Conservation (phyloP, 2,888 invertebrate species). For the Philonicus albiceps region DNA sequence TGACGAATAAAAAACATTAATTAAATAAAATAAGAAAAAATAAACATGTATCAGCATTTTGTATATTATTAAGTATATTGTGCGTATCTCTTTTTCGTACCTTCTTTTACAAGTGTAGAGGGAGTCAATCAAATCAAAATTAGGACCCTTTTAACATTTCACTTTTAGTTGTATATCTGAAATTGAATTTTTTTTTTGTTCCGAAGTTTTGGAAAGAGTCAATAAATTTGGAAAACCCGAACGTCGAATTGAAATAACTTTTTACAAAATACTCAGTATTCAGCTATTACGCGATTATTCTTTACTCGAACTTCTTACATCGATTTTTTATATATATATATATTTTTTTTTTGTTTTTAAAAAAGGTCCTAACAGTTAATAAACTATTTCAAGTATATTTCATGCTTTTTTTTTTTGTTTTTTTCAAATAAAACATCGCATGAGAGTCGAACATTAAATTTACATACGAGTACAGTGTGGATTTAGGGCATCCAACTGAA, state of each 20-base stretch:
- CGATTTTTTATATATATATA: neutral
- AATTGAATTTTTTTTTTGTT: neutral
- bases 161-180: neutral
- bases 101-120: neutral
- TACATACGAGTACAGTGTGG: neutral
- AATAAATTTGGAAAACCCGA: neutral
- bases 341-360: too few relatives aligned
- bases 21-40: neutral
- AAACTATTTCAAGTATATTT: neutral
- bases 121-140: neutral
- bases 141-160: neutral
- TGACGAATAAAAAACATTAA: neutral
- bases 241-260: neutral
- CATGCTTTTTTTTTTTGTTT: neutral
- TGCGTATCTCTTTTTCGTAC: neutral
- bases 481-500: neutral
- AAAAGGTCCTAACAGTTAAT: neutral
- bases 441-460: neutral
- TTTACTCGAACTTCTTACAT: neutral
- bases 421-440: neutral
- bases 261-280: neutral
- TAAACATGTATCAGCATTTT: neutral
- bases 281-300: neutral
- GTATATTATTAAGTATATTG: neutral
- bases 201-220: neutral